These are phyloP conservation scores for Psittacula derbiana DNA, from an alignment of 2,797 vertebrate species.

Conservation along the genomic window DNA sequence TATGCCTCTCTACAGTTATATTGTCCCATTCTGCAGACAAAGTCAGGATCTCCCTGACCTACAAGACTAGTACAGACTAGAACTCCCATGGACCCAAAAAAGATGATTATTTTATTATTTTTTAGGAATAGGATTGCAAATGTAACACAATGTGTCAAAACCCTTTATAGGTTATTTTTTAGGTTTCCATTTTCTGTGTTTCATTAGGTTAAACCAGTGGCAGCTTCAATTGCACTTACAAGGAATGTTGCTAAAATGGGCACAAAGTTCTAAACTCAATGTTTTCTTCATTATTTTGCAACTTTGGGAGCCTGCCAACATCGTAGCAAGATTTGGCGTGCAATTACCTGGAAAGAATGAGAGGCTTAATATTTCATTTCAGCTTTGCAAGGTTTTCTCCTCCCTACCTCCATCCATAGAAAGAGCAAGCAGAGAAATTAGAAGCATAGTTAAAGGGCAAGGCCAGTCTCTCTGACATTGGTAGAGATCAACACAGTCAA, in stretches of 20 bases:
- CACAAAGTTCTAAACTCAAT: slow-evolving; percentile 59
- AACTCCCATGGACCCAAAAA: neutral
- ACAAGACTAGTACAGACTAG: neutral
- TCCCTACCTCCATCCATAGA: neutral
- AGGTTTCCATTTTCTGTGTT: neutral
- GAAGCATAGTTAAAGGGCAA: slow-evolving; percentile 6
- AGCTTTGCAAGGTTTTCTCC: slow-evolving; percentile 51
- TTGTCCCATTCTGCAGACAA: neutral
- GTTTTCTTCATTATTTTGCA: slow-evolving; percentile 77
- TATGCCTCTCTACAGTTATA: neutral
- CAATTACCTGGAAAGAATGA: slow-evolving; percentile 74
- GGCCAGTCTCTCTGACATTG: neutral
- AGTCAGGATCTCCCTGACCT: neutral
- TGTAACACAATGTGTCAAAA: neutral
- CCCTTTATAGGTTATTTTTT: neutral
- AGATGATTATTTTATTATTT: neutral
- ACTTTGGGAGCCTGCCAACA: slow-evolving; percentile 62
- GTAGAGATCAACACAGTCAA: fast-evolving
- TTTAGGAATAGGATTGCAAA: neutral
- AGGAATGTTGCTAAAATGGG: slow-evolving; percentile 59
- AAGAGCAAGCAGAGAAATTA: neutral
- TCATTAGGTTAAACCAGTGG: slow-evolving; percentile 15
- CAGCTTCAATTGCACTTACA: slow-evolving; percentile 55
- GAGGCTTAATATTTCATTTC: slow-evolving; percentile 67
- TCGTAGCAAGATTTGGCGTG: slow-evolving; percentile 71